Conservation (phyloP, 2,888 invertebrate species). For the Torymus tubicola region DNA sequence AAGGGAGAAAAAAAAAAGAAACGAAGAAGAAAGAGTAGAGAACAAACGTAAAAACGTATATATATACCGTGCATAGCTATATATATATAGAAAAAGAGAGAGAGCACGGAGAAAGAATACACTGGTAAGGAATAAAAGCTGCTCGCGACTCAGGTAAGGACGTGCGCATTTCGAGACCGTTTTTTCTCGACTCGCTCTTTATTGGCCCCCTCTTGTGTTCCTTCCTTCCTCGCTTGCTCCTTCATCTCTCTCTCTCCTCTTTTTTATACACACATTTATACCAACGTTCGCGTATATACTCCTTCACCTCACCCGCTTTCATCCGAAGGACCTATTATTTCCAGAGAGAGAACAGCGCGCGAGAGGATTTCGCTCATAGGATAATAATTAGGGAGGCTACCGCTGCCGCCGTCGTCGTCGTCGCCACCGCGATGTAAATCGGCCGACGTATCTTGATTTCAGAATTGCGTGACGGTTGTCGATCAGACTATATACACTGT, state of each 20-base stretch:
- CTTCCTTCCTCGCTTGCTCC: conserved; percentile 43
- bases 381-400: conserved; percentile 47
- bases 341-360: not conserved
- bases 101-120: not conserved
- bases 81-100: not conserved
- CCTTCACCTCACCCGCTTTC: conserved; percentile 14
- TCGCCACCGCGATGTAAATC: conserved; percentile 34
- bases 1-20: too few species aligned
- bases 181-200: conserved; percentile 42
- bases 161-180: conserved; percentile 27
- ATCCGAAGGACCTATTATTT: conserved; percentile 64
- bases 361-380: conserved; percentile 30
- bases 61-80: too few species aligned
- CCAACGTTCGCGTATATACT: not conserved
- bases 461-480: conserved; percentile 44
- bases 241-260: conserved; percentile 42
- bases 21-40: not conserved
- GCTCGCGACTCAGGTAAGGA: conserved; percentile 22
- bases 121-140: not conserved
- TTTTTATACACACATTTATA: not conserved
- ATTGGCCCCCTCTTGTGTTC: conserved; percentile 43
- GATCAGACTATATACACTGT: conserved; percentile 3
- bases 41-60: conserved; percentile 32
- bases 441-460: conserved; percentile 38
- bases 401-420: not conserved